Evolutionary conservation across 2,888 invertebrate genomes (phyloP).

Genomic region (Corbicula japonica): DNA sequence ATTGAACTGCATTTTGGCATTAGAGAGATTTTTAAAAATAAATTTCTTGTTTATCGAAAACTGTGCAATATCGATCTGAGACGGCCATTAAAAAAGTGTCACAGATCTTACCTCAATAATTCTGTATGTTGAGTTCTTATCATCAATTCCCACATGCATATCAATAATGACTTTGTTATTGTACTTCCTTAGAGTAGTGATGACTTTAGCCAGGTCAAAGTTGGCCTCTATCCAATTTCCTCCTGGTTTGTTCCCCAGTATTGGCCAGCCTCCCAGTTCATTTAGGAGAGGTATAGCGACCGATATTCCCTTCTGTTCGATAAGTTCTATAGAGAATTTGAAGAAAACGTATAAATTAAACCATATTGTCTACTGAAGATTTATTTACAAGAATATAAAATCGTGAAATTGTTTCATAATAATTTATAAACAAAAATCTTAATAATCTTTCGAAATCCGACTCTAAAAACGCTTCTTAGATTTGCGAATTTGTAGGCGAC

Average conservation of each 20-base stretch:
- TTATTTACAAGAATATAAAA: not conserved
- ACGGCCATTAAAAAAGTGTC: not conserved
- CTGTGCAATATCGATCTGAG: too few relatives aligned
- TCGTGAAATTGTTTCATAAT: not conserved
- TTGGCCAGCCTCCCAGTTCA: conserved; percentile 95
- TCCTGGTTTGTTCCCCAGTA: conserved; percentile 68
- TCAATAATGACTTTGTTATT: conserved; percentile 89
- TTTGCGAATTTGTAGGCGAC: not conserved
- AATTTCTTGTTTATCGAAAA: too few relatives aligned
- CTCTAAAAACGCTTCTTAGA: too few relatives aligned
- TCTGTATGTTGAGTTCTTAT: conserved; percentile 95
- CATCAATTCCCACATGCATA: conserved; percentile 92
- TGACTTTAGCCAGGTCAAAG: conserved; percentile 86
- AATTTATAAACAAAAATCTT: too few relatives aligned
- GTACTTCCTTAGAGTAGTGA: conserved; percentile 89
- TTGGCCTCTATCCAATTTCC: conserved; percentile 89
- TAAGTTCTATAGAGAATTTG: conserved; percentile 88
- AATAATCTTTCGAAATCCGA: too few relatives aligned
- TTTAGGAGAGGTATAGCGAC: conserved; percentile 87
- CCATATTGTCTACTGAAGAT: not conserved
- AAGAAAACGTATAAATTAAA: not conserved
- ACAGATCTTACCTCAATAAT: conserved; percentile 92
- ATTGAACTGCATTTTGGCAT: too few relatives aligned
- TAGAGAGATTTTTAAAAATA: too few relatives aligned
- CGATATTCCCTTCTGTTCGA: conserved; percentile 90